Base-by-base conservation (phyloP, 2,797 vertebrate species). In the Echiichthys vipera region DNA sequence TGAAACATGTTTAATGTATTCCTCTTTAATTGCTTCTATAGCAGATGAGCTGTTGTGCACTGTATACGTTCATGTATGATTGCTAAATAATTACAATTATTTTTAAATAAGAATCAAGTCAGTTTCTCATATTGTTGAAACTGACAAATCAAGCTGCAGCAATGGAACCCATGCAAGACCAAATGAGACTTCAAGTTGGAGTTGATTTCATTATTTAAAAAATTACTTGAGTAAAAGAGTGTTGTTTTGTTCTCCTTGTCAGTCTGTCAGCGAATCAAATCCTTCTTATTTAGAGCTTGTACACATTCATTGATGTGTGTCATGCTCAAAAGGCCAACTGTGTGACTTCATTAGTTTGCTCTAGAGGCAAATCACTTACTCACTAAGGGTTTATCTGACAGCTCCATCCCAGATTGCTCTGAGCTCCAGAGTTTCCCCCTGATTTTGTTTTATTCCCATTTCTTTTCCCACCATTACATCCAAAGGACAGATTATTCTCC, bases 301-400 rank as follows among this genome's bases (percentile, higher is more conserved):
- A 36, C 50, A 67, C 58, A 51, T 73, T 57, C 53, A 86, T 78
- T 57, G 58, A 30, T 4, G 72, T 39, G 66, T 40, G 65, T 27
- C 39, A 37, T 27, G 45, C 73, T 76, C 30, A 73, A 72, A n/a
- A 83, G 59, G 66, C 79, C 77, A 87, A 70, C 78, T 73, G 69
- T 80, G 78, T 58, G 63, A 74, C 77, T 84, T 78, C 78, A 83
- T 90, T 87, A 77, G 69, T 81, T 85, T 27, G n/a, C 61, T 71
- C 54, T 32, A 59, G 49, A 84, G 74, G 58, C 71, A 67, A 81
- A 54, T 86, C 70, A 54, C 54, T 68, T 34, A 18, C 42, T 78
- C 34, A 5, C 37, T n/a, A n/a, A 30, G 30, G 12, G 20, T 78
- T 72, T 78, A 71, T 76, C 39, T 22, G 29, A 24, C 40, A 17